These are phyloP conservation scores for Lasioglossum vierecki DNA, from an alignment of 2,888 invertebrate genomes.

Conservation along the genomic window DNA sequence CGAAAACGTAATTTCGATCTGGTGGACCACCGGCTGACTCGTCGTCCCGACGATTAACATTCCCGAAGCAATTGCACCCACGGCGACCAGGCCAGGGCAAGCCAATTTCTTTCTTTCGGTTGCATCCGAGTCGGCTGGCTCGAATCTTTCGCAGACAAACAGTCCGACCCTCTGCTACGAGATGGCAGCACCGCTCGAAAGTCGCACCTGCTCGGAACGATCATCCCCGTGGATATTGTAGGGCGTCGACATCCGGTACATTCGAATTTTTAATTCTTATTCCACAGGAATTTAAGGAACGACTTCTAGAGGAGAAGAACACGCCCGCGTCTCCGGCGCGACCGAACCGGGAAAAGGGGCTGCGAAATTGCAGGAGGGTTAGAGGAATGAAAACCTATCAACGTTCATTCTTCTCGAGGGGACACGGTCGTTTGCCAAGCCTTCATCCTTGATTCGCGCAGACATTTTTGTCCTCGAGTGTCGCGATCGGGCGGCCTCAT, in stretches of 20 bases:
- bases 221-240: conserved; percentile 63
- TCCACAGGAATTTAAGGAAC: not conserved
- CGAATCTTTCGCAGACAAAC: conserved; percentile 20
- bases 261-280: not conserved
- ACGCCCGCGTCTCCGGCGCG: not conserved
- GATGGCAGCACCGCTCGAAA: conserved; percentile 73
- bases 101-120: conserved; percentile 74
- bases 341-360: not conserved
- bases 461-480: conserved; percentile 81
- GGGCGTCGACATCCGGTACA: conserved; percentile 12
- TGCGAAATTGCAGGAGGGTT: conserved; percentile 25
- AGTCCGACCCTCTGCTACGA: conserved; percentile 26
- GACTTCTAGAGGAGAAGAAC: not conserved
- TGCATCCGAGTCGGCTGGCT: not conserved
- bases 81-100: conserved; percentile 69
- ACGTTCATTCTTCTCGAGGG: conserved; percentile 55
- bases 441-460: conserved; percentile 75
- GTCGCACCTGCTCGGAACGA: conserved; percentile 20
- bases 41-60: conserved; percentile 78
- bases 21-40: conserved; percentile 77
- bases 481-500: conserved; percentile 83
- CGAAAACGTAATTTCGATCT: conserved; percentile 75
- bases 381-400: conserved; percentile 66
- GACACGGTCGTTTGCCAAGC: conserved; percentile 72
- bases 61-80: conserved; percentile 81